Percentiles rank a stretch among this genome's conserved stretches.
Evolutionary conservation across 1,140 invertebrate genomes (phyloP).

Genomic region (Drosophila serrata): DNA sequence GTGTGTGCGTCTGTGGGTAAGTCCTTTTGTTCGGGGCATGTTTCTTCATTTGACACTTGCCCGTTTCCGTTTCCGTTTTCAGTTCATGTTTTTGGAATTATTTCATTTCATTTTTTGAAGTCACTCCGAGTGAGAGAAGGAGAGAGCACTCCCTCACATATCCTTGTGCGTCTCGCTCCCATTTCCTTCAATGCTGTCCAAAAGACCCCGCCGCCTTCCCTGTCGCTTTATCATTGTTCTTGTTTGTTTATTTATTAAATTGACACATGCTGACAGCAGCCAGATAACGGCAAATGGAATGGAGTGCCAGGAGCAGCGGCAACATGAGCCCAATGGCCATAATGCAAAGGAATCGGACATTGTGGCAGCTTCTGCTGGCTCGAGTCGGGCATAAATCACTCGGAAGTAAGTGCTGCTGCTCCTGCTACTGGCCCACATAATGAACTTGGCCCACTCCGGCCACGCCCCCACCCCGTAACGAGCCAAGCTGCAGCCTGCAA

Average conservation of each 20-base stretch:
- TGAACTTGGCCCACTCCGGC: conserved; percentile 45
- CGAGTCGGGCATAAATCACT: conserved; percentile 70
- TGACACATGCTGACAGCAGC: conserved; percentile 76
- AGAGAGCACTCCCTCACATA: conserved; percentile 25
- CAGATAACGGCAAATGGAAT: conserved; percentile 60
- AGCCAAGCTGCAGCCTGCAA: conserved; percentile 42
- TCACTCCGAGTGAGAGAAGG: conserved; percentile 29
- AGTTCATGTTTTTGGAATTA: conserved; percentile 83
- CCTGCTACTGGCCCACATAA: conserved; percentile 51
- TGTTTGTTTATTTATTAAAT: conserved; percentile 77
- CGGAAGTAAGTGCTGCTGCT: conserved; percentile 51
- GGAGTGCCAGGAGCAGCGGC: conserved; percentile 43
- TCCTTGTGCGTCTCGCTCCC: conserved; percentile 10
- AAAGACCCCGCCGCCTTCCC: conserved; percentile 6
- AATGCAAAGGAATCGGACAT: conserved; percentile 46
- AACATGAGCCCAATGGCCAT: conserved; percentile 7
- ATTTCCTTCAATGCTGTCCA: conserved; percentile 3
- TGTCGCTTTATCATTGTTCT: conserved; percentile 72
- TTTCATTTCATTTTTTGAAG: conserved; percentile 80
- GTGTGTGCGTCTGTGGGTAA: conserved; percentile 15
- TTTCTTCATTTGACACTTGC: conserved; percentile 75
- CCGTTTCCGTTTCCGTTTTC: conserved; percentile 82
- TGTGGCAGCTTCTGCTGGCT: conserved; percentile 43
- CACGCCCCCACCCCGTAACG: conserved; percentile 8
- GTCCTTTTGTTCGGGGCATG: conserved; percentile 60